A percentile compares a stretch with the other conserved stretches of the same genome.
Conservation (phyloP, 2,797 vertebrate genomes). For the Gymnoscopelus braueri region DNA sequence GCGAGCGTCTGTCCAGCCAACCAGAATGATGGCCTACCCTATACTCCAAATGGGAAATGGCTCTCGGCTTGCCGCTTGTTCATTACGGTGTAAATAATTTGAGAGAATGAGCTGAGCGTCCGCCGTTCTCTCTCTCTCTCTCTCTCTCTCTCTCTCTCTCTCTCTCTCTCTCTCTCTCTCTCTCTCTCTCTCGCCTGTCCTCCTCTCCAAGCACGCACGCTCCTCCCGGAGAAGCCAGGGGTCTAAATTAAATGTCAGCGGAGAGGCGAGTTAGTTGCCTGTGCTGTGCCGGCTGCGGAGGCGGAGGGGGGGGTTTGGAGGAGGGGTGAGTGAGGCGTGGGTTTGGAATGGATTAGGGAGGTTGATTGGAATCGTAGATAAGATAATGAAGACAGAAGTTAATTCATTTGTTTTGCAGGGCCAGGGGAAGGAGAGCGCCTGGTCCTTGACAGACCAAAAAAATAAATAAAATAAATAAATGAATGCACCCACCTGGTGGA, state of each 20-base stretch:
- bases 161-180: no score
- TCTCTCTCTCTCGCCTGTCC: background rate
- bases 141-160: background rate
- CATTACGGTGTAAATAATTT: constrained; percentile 79
- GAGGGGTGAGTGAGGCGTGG: constrained; percentile 44
- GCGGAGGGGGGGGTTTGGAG: constrained; percentile 55
- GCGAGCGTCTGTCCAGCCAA: background rate
- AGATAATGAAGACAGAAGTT: constrained; percentile 85
- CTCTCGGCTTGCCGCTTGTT: constrained; percentile 43
- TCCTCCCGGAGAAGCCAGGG: constrained; percentile 2
- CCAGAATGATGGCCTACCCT: constrained; percentile 2
- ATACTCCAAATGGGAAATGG: constrained; percentile 37
- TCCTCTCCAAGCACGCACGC: constrained; percentile 57
- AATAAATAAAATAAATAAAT: background rate
- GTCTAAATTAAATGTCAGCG: constrained; percentile 84
- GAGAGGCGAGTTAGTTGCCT: constrained; percentile 46
- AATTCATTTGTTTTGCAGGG: constrained; percentile 70
- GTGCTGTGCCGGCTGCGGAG: constrained; percentile 19
- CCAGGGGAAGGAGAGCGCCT: constrained; percentile 29
- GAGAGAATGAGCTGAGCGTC: constrained; percentile 46
- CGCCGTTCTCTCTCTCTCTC: background rate
- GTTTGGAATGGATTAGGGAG: constrained; percentile 77
- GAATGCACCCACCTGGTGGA: no score
- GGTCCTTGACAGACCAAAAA: constrained; percentile 61
- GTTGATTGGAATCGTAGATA: constrained; percentile 82